Conservation (phyloP, 2,888 invertebrate species). For the Cataglyphis livida region DNA sequence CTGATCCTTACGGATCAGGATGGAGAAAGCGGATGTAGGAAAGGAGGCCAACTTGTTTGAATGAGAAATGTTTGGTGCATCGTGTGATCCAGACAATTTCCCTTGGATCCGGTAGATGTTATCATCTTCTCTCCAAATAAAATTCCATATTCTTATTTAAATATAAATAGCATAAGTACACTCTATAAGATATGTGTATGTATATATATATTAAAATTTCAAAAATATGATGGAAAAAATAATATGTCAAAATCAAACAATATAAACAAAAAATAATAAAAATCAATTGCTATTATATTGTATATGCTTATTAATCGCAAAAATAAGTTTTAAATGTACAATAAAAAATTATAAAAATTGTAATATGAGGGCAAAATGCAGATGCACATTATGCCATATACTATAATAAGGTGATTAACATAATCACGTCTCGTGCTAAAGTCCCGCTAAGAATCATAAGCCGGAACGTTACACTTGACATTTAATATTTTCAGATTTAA, state of each 20-base stretch:
- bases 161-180: neutral
- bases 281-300: neutral
- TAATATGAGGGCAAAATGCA: neutral
- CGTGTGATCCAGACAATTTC: conserved; percentile 60
- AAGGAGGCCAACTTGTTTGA: conserved; percentile 79
- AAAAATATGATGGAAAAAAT: neutral
- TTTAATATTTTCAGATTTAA: conserved; percentile 25
- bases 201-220: neutral
- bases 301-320: neutral
- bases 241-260: neutral
- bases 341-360: neutral
- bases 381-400: neutral
- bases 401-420: conserved; percentile 54
- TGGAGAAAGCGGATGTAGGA: conserved; percentile 80
- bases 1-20: conserved; percentile 72
- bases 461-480: conserved; percentile 50
- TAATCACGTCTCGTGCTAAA: conserved; percentile 58
- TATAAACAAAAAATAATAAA: neutral
- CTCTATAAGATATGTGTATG: too few relatives aligned
- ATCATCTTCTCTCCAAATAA: conserved; percentile 33
- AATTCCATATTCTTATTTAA: neutral
- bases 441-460: conserved; percentile 70
- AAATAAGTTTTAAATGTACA: neutral
- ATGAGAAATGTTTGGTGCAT: conserved; percentile 73
- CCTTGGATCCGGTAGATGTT: conserved; percentile 55